Base-by-base conservation (phyloP, 92 coral and sea anemone species). In the Hydrozoanthus gracilis region DNA sequence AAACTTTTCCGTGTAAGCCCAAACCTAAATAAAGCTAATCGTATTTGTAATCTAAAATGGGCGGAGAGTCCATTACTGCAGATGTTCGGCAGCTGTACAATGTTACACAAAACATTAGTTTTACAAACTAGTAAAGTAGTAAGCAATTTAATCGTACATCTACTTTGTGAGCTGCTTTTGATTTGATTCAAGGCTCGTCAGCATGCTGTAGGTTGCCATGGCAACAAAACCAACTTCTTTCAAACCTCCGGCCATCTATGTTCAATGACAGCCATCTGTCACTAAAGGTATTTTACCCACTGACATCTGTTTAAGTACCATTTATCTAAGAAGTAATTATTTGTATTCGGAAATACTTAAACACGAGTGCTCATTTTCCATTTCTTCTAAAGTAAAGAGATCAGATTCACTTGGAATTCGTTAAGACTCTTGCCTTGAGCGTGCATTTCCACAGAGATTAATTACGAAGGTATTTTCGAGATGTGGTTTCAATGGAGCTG, bases 201-300 rank as follows among this genome's bases (percentile, higher is more conserved):
- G 39, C 39, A 27, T 27, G 1, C 39, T 27, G 2, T 27, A 27
- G 39, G 39, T 27, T 27, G 39, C 39, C 39, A 27, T 27, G 1
- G 39, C 39, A 27, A 27, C 39, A 27, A 27, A 27, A 0, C 39
- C 39, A 27, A 27, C 39, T 27, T 68, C 44, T 68, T 68, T 27
- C 47, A 3, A 48, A 5, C 73, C 14, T 68, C 12, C 10, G 4
- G 11, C 73, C 44, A 6, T 68, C 44, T 9, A 39, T 35, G 45
- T 27, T 35, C 48, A 15, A 35, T 18, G 82, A 18, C 82, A 52
- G 67, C 66, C n/a, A 35, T 76, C 66, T 76, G 66, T 76, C 65
- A 11, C 55, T 35, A 76, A 55, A 35, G 14, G 3, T 20, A 1
- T 76, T 18, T 11, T 17, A 9, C 52, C 27, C 48, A 6, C 49